phyloP scores from a whole-genome alignment of 2,797 vertebrate species.

The Macroramphosus scolopax region DNA sequence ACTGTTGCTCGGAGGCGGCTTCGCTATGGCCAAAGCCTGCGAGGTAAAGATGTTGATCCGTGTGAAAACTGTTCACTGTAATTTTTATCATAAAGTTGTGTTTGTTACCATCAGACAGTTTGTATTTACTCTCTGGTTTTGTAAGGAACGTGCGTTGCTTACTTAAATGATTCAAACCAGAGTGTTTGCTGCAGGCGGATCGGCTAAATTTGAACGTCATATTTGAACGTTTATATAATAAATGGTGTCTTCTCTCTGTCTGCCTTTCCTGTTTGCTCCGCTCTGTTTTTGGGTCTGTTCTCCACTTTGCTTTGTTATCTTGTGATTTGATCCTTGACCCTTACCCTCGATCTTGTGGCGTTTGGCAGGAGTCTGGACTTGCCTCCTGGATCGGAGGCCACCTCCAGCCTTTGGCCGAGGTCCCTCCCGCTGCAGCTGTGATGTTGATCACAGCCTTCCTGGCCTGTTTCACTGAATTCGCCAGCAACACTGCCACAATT shows the following conservation, averaged over 20 bases:
- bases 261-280: conserved; percentile 4
- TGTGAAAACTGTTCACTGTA: conserved; percentile 37
- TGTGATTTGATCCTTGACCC: conserved; percentile 35
- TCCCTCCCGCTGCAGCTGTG: conserved; percentile 85
- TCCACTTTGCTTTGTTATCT: conserved; percentile 43
- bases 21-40: conserved; percentile 95
- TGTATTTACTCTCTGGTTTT: no score
- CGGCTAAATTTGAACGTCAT: not conserved
- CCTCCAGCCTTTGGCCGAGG: conserved; percentile 85
- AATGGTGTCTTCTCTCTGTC: not conserved
- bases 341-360: conserved; percentile 25
- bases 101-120: no score
- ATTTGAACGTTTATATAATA: no score
- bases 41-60: conserved; percentile 82
- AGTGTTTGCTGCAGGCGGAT: no score
- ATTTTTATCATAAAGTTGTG: no score
- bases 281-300: conserved; percentile 18
- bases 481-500: conserved; percentile 96
- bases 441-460: conserved; percentile 88
- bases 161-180: no score
- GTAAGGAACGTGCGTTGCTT: no score
- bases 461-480: conserved; percentile 93
- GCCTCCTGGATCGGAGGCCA: conserved; percentile 90
- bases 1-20: conserved; percentile 92
- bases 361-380: conserved; percentile 88